Evolutionary conservation across 2,797 vertebrate species (phyloP).

Genomic region (Rousettus madagascariensis): DNA sequence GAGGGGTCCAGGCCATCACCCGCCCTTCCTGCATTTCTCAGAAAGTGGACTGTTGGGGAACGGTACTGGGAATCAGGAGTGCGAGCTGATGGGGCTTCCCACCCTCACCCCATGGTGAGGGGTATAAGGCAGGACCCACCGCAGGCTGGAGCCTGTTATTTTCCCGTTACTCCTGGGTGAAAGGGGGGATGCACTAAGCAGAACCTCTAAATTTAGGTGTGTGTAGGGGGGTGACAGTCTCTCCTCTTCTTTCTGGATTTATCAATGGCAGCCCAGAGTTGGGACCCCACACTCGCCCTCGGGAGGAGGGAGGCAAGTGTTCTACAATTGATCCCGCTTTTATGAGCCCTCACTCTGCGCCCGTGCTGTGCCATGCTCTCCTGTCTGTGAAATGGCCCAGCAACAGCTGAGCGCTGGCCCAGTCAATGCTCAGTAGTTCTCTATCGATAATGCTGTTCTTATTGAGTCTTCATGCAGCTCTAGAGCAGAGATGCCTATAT

Average conservation of each 20-base stretch:
- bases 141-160: neutral
- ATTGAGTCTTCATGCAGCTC: rapidly evolving
- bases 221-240: neutral
- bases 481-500: rapidly evolving
- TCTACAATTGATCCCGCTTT: rapidly evolving
- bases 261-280: neutral
- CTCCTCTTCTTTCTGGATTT: neutral
- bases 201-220: neutral
- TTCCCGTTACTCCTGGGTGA: neutral
- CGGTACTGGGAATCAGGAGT: neutral
- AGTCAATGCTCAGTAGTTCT: rapidly evolving
- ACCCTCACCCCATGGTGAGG: rapidly evolving
- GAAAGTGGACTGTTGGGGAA: neutral
- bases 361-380: no score
- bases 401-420: rapidly evolving
- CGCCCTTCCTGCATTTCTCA: neutral
- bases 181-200: neutral
- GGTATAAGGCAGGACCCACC: neutral
- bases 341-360: neutral
- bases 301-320: neutral
- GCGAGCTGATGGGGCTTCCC: neutral
- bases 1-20: rapidly evolving
- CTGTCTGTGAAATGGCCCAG: rapidly evolving
- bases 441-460: rapidly evolving
- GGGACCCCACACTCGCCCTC: no score